Evolutionary conservation across 2,113 vertebrate genomes (phyloP), one percentile per base, ranked within the genome.

Genomic region (Pseudopodoces humilis): DNA sequence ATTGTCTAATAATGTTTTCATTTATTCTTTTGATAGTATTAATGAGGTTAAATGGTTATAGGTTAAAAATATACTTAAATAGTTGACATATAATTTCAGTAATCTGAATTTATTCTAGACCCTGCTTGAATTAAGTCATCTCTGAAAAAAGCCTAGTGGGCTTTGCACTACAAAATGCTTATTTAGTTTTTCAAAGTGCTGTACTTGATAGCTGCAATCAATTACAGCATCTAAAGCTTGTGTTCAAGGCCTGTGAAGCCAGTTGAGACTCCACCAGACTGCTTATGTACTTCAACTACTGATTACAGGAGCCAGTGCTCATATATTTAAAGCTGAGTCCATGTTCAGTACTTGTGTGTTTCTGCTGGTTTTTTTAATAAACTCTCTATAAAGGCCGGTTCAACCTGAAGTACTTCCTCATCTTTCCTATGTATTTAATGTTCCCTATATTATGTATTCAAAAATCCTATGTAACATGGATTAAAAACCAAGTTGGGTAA

Each of bases 311-410:
- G 60, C n/a, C 65, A 41, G 8, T 0, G 3, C 46, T 77, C 21
- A n/a, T 5, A 1, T 60, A 78, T 49, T 82, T 70, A 80, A 76
- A 33, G 14, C 63, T 49, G 46, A 76, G 8, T 41, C 58, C 15
- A 10, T 55, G 28, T 72, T 31, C 43, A 86, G 39, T 18, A 24
- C 19, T 76, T 77, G 19, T 25, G 15, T 46, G 8, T 23, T 50
- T 64, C 31, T 63, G 8, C 16, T 53, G 0, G 0, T 0, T 18
- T 17, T 67, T 59, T 56, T 11, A 1, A 23, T 13, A 47, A 4
- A 7, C 4, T 65, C 3, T 50, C 16, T 27, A 14, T 9, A 64
- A 35, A 52, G 22, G 50, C 16, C 37, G 10, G 39, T 65, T 83
- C 28, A 67, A 39, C 58, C 20, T 55, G 22, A 59, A 71, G 56